These are phyloP conservation scores for Pungitius pungitius DNA, from an alignment of 2,113 vertebrate genomes.

Conservation along the genomic window DNA sequence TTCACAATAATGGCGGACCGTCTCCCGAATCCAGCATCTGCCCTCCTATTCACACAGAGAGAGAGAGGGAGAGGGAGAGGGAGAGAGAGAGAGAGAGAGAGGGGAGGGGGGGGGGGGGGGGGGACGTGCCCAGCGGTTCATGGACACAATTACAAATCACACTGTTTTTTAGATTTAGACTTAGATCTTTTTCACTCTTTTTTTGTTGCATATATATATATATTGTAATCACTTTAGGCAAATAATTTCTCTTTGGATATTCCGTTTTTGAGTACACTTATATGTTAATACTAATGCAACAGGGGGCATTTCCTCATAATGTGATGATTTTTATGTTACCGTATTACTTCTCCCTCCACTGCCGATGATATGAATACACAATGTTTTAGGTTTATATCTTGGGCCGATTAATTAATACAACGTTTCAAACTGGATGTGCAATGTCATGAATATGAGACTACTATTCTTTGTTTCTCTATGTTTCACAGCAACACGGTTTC, in stretches of 20 bases:
- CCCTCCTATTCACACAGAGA: slow-evolving; percentile 64
- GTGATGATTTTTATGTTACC: not conserved
- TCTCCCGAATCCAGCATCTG: slow-evolving; percentile 80
- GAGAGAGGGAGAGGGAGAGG: slow-evolving; percentile 47
- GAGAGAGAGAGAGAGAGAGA: slow-evolving; percentile 49
- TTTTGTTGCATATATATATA: too few species aligned
- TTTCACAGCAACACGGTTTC: not conserved
- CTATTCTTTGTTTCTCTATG: not conserved
- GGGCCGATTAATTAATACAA: not conserved
- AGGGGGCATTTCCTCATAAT: not conserved
- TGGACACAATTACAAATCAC: slow-evolving; percentile 76
- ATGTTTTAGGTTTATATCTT: not conserved
- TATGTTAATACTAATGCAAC: not conserved
- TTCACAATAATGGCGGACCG: slow-evolving; percentile 86
- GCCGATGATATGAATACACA: not conserved
- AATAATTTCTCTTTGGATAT: not conserved
- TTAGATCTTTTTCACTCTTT: not conserved
- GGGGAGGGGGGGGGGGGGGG: slow-evolving; percentile 36
- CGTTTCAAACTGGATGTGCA: not conserved
- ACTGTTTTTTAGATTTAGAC: slow-evolving; percentile 12
- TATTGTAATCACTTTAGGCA: not conserved
- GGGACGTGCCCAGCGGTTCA: slow-evolving; percentile 79
- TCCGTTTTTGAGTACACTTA: not conserved
- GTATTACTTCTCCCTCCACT: not conserved
- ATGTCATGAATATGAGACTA: not conserved